Conservation (phyloP, 1,140 invertebrate genomes). For the Drosophila eugracilis region DNA sequence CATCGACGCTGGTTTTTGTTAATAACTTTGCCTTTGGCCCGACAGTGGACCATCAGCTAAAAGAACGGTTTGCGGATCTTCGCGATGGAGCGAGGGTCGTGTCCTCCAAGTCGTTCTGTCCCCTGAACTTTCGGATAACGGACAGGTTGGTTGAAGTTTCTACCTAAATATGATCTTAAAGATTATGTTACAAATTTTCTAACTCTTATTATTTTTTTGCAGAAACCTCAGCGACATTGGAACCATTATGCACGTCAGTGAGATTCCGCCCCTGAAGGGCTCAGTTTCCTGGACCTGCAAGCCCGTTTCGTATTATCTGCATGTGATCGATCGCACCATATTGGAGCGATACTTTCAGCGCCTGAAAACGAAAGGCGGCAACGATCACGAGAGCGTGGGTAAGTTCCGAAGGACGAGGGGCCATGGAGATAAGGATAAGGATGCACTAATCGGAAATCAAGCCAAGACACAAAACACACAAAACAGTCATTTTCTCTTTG, state of each 20-base stretch:
- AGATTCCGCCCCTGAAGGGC: slow-evolving; percentile 96
- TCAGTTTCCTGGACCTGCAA: slow-evolving; percentile 99
- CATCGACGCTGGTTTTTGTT: slow-evolving; percentile 97
- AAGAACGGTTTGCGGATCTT: slow-evolving; percentile 97
- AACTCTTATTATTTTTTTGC: not conserved
- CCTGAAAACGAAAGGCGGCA: slow-evolving; percentile 94
- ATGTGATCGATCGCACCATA: slow-evolving; percentile 98
- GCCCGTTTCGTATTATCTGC: slow-evolving; percentile 98
- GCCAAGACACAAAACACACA: slow-evolving; percentile 9
- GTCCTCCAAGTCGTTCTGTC: slow-evolving; percentile 99
- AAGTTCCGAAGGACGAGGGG: slow-evolving; percentile 50
- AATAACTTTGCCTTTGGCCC: slow-evolving; percentile 99
- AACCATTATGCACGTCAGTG: slow-evolving; percentile 98
- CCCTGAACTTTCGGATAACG: slow-evolving; percentile 98
- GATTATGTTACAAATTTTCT: not conserved
- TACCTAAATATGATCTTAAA: not conserved
- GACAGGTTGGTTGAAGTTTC: slow-evolving; percentile 89
- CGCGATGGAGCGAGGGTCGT: slow-evolving; percentile 98
- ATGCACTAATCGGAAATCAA: slow-evolving; percentile 19
- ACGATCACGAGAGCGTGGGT: slow-evolving; percentile 85
- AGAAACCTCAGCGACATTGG: slow-evolving; percentile 95
- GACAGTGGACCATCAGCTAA: slow-evolving; percentile 97
- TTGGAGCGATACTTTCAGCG: slow-evolving; percentile 98
- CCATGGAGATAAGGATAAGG: slow-evolving; percentile 1
- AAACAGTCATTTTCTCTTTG: slow-evolving; percentile 11